Conservation (phyloP, 2,113 vertebrate species). For the Burhinus oedicnemus region DNA sequence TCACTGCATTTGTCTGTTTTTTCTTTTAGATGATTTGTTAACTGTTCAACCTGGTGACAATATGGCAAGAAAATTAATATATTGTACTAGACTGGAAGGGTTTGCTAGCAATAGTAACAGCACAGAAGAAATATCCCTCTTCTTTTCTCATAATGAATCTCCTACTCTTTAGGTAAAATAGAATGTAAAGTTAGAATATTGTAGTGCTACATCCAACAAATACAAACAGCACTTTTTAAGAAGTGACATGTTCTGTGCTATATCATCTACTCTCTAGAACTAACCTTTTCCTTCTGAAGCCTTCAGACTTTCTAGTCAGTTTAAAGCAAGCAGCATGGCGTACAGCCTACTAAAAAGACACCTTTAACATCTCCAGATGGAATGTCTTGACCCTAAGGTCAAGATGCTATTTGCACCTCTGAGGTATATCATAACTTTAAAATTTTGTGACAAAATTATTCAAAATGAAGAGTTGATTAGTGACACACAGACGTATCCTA, state of each 20-base stretch:
- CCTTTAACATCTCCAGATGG: neutral
- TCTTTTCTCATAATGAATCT: neutral
- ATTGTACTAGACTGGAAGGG: neutral
- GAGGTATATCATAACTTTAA: neutral
- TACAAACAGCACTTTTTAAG: neutral
- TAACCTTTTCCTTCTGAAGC: neutral
- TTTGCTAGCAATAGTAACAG: neutral
- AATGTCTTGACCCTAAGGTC: neutral
- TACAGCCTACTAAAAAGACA: neutral
- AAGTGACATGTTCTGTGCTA: neutral
- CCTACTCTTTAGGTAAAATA: neutral
- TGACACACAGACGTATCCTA: neutral
- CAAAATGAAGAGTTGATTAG: neutral
- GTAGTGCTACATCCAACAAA: neutral
- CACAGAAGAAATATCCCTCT: neutral
- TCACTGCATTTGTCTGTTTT: slow-evolving; percentile 97
- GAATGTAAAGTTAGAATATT: neutral
- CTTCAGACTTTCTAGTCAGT: neutral
- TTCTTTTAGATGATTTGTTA: slow-evolving; percentile 90
- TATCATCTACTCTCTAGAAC: neutral
- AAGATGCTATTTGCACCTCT: neutral
- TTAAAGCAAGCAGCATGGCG: neutral
- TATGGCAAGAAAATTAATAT: neutral
- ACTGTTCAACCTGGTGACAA: slow-evolving; percentile 85
- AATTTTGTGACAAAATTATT: neutral